These are phyloP conservation scores for Malacoctenus gilli DNA, from an alignment of 2,797 vertebrate species.

Conservation along the genomic window DNA sequence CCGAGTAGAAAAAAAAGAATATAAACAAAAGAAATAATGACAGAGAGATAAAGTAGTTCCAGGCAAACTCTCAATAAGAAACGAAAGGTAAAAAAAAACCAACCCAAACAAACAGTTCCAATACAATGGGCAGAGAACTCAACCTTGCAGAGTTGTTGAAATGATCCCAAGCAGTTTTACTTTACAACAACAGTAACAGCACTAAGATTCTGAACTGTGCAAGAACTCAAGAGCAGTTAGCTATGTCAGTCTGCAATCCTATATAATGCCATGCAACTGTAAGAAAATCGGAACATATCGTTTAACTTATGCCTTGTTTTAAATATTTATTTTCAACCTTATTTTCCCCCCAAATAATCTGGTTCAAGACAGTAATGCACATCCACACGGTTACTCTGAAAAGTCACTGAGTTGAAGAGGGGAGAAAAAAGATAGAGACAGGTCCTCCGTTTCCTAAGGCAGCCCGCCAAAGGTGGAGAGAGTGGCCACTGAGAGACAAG, in stretches of 20 bases:
- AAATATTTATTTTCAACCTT: conserved; percentile 61
- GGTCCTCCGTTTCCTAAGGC: conserved; percentile 80
- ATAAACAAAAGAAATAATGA: conserved; percentile 13
- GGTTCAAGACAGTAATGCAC: conserved; percentile 84
- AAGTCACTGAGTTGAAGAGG: conserved; percentile 84
- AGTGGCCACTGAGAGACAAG: conserved; percentile 84
- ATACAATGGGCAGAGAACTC: conserved; percentile 52
- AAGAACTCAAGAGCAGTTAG: conserved; percentile 86
- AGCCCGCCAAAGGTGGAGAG: conserved; percentile 75
- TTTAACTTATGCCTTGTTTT: conserved; percentile 76
- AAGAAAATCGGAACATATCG: conserved; percentile 76
- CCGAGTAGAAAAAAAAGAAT: conserved; percentile 39
- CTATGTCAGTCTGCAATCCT: conserved; percentile 86
- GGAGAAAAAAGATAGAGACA: conserved; percentile 44
- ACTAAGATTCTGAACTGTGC: conserved; percentile 84
- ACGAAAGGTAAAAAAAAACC: conserved; percentile 49
- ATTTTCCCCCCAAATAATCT: conserved; percentile 66
- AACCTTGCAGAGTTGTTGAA: conserved; percentile 64
- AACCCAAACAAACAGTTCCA: too few species aligned
- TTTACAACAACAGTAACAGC: conserved; percentile 82
- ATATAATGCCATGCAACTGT: conserved; percentile 93
- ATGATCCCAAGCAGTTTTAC: conserved; percentile 75
- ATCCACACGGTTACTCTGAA: conserved; percentile 86
- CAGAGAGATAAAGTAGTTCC: conserved; percentile 30
- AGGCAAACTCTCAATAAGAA: conserved; percentile 47